These are phyloP conservation scores for Thamnophis sirtalis DNA, from an alignment of 2,113 vertebrate genomes.

Conservation along the genomic window DNA sequence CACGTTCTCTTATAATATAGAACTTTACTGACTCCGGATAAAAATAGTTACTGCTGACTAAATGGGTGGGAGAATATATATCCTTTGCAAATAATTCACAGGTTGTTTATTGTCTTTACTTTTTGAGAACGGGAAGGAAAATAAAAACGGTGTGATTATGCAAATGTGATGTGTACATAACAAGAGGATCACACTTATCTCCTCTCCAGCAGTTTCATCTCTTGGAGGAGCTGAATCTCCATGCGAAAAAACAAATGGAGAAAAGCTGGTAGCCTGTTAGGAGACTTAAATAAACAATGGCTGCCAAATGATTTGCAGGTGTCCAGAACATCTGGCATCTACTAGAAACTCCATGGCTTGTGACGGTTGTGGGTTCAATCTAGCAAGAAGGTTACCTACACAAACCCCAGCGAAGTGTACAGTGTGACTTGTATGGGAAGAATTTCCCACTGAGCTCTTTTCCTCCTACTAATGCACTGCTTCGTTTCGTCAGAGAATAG, in stretches of 20 bases:
- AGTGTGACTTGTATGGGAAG: neutral
- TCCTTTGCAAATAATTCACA: slow-evolving; percentile 30
- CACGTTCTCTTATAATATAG: neutral
- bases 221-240: slow-evolving; percentile 33
- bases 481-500: slow-evolving; percentile 2
- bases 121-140: slow-evolving; percentile 35
- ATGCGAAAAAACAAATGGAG: slow-evolving; percentile 65
- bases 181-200: slow-evolving; percentile 49
- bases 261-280: slow-evolving; percentile 76
- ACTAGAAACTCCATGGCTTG: slow-evolving; percentile 49
- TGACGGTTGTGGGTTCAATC: slow-evolving; percentile 48
- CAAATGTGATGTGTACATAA: slow-evolving; percentile 37
- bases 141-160: slow-evolving; percentile 33
- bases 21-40: slow-evolving; percentile 18
- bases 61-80: slow-evolving; percentile 32
- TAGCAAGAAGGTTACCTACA: slow-evolving; percentile 25
- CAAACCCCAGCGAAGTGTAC: neutral
- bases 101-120: slow-evolving; percentile 41
- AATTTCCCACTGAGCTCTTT: neutral
- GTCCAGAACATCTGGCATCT: slow-evolving; percentile 68
- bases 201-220: slow-evolving; percentile 28
- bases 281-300: slow-evolving; percentile 77
- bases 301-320: slow-evolving; percentile 81
- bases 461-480: neutral
- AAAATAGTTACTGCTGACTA: slow-evolving; percentile 18